phyloP scores from a whole-genome alignment of 2,888 invertebrate species.

The Xylocampa areola region DNA sequence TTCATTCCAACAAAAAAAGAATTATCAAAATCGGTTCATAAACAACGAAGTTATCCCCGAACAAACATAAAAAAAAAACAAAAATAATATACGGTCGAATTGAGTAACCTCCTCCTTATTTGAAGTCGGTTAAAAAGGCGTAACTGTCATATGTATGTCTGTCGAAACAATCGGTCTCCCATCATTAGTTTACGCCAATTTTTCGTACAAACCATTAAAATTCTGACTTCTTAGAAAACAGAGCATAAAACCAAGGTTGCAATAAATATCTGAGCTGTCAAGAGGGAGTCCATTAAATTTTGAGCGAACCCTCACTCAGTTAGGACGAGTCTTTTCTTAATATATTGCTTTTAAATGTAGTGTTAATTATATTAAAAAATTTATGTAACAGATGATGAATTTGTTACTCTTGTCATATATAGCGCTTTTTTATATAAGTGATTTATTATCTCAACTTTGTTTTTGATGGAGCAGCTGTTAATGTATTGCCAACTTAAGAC shows the following conservation, averaged over 20 bases:
- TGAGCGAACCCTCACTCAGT: constrained; percentile 43
- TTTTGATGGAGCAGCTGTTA: too few species aligned
- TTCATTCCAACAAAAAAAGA: too few species aligned
- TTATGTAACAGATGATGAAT: constrained; percentile 35
- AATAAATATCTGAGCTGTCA: constrained; percentile 48
- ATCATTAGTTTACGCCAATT: not conserved
- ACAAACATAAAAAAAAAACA: too few species aligned
- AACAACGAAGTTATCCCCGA: too few species aligned
- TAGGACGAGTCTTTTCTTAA: constrained; percentile 50
- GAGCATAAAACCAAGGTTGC: constrained; percentile 28
- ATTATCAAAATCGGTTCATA: too few species aligned
- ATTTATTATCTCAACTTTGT: too few species aligned
- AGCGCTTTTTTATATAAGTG: constrained; percentile 20
- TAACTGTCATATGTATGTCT: too few species aligned
- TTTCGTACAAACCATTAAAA: not conserved
- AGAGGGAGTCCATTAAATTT: constrained; percentile 46
- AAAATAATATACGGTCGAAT: too few species aligned
- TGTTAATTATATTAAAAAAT: constrained; percentile 46
- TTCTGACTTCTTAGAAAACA: constrained; percentile 18
- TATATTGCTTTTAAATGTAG: constrained; percentile 53
- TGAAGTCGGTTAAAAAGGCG: too few species aligned
- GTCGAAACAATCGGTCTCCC: too few species aligned
- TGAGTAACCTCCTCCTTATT: too few species aligned
- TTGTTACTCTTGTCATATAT: constrained; percentile 42
- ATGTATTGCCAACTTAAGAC: too few species aligned